A percentile compares a stretch with the other conserved stretches of the same genome.
Evolutionary conservation across 2,888 invertebrate species (phyloP).

Genomic region (Digitonthophagus gazella): DNA sequence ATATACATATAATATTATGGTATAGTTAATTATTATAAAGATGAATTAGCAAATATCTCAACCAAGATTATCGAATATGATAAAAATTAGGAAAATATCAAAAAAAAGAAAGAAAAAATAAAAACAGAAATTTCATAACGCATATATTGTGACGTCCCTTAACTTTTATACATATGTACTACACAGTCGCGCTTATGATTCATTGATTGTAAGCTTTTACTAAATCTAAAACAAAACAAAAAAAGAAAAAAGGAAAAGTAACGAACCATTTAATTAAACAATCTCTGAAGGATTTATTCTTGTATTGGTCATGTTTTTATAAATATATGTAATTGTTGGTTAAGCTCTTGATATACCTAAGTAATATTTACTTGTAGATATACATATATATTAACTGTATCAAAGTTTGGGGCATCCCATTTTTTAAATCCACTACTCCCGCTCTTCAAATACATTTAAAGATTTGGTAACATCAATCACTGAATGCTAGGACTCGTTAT

Average conservation of each 20-base stretch:
- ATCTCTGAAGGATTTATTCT: conserved; percentile 30
- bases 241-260: conserved; percentile 21
- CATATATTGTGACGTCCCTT: conserved; percentile 47
- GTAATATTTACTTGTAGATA: conserved; percentile 28
- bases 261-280: conserved; percentile 31
- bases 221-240: conserved; percentile 21
- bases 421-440: conserved; percentile 24
- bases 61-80: conserved; percentile 42
- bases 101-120: conserved; percentile 21
- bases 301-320: conserved; percentile 30
- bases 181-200: conserved; percentile 32
- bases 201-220: conserved; percentile 29
- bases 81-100: conserved; percentile 43
- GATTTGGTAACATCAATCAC: conserved; percentile 44
- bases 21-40: conserved; percentile 47
- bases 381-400: conserved; percentile 36
- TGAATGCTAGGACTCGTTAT: conserved; percentile 19
- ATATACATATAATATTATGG: conserved; percentile 50
- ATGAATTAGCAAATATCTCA: conserved; percentile 43
- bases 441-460: conserved; percentile 39
- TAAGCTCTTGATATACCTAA: conserved; percentile 31
- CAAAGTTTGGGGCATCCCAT: conserved; percentile 43
- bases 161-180: conserved; percentile 48
- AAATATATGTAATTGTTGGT: conserved; percentile 32
- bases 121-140: conserved; percentile 40